Evolutionary conservation across 2,113 vertebrate species (phyloP), one percentile per base, ranked within the genome.

Genomic region (Pavo muticus): DNA sequence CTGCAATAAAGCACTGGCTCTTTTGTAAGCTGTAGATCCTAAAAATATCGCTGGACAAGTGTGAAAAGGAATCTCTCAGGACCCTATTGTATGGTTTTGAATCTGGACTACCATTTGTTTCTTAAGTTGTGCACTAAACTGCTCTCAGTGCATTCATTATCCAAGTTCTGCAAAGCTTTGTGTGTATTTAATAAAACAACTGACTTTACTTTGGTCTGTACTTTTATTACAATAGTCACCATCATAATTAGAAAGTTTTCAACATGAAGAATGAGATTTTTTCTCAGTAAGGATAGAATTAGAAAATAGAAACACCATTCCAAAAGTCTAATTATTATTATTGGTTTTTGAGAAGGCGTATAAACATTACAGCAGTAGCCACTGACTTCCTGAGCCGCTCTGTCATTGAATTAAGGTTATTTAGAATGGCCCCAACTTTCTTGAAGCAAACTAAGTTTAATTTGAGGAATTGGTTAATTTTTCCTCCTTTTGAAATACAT

Each of bases 161-260:
- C 21, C 69, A 73, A 1, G n/a, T 50, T 88, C 44, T 84, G 45
- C 81, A 48, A 96, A 81, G n/a, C 70, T 96, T 97, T 97, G 54
- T 91, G 73, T 47, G 42, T 91, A 35, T 95, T 95, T 97, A 97
- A 97, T 97, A 97, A 97, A 97, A 84, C 63, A 90, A 24, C n/a
- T 68, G 50, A 42, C 87, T 94, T 95, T 30, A 40, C 79, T 91
- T 88, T 65, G 75, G 29, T 93, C 71, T 63, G 17, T 69, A 24
- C 50, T 87, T 97, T 87, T 92, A 87, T 88, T 88, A 9, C 1
- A 0, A 2, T 44, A 82, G 20, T 88, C 65, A 67, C 84, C 77
- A 52, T 42, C 29, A 87, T 67, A 71, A 40, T 84, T 11, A 86
- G 75, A 77, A 90, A 8, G 4, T 78, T 94, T 92, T 88, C 16